Evolutionary conservation across 2,888 invertebrate genomes (phyloP).

Genomic region (Diogma glabrata): DNA sequence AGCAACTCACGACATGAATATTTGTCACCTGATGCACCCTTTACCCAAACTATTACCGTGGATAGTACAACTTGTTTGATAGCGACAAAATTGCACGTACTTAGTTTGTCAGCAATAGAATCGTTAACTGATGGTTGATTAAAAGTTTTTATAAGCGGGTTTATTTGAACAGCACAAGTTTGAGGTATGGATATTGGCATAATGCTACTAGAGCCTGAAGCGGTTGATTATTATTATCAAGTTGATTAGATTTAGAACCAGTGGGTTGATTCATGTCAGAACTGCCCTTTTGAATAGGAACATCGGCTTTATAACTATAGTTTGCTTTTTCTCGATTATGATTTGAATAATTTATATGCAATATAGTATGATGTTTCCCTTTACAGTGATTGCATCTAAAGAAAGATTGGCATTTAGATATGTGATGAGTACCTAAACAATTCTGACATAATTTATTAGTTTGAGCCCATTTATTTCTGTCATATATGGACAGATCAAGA

Average conservation of each 20-base stretch:
- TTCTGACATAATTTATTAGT: background rate
- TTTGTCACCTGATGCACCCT: background rate
- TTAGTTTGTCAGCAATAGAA: background rate
- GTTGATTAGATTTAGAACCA: too few species aligned
- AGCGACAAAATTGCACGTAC: background rate
- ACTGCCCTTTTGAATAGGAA: too few species aligned
- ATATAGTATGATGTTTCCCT: background rate
- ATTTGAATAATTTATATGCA: background rate
- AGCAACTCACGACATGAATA: background rate
- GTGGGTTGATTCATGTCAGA: too few species aligned
- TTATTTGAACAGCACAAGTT: too few species aligned
- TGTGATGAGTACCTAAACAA: background rate
- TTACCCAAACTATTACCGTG: background rate
- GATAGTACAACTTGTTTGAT: background rate
- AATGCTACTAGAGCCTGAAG: too few species aligned
- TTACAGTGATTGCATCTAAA: background rate
- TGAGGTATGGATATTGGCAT: too few species aligned
- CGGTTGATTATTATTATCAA: too few species aligned
- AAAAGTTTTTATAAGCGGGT: too few species aligned
- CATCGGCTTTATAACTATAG: too few species aligned
- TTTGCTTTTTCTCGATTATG: too few species aligned
- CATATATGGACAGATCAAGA: too few species aligned
- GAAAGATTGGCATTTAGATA: background rate
- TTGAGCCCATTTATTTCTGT: conserved; percentile 1
- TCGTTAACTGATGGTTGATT: too few species aligned